Evolutionary conservation across 2,797 vertebrate genomes (phyloP).

Genomic region (Poecilia gillii): DNA sequence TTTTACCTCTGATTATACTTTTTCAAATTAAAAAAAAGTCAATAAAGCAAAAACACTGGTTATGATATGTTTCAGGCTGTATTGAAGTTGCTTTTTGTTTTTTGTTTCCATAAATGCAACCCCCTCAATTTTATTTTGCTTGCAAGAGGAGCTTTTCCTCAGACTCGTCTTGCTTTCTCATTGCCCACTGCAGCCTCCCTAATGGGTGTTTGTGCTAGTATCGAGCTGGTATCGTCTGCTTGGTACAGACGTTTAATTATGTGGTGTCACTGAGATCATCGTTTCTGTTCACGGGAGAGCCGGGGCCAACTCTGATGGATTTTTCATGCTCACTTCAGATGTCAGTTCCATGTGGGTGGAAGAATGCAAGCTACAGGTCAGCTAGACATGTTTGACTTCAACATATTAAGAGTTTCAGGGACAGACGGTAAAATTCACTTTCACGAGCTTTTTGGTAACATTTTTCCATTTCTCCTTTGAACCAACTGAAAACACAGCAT

Average conservation of each 20-base stretch:
- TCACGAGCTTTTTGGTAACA: constrained; percentile 30
- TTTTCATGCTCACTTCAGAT: constrained; percentile 18
- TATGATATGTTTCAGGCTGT: constrained; percentile 5
- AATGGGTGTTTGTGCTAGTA: constrained; percentile 59
- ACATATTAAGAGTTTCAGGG: neutral
- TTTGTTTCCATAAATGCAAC: neutral
- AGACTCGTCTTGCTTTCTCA: constrained; percentile 26
- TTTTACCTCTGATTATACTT: neutral
- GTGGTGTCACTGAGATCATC: constrained; percentile 48
- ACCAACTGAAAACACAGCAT: neutral
- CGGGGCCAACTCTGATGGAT: constrained; percentile 17
- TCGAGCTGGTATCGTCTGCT: constrained; percentile 37
- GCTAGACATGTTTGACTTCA: neutral
- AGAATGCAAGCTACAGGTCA: constrained; percentile 1
- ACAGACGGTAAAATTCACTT: neutral
- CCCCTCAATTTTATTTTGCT: constrained; percentile 31
- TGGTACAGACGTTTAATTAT: constrained; percentile 58
- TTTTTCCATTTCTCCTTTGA: constrained; percentile 16
- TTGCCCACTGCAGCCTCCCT: constrained; percentile 33
- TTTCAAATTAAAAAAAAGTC: neutral
- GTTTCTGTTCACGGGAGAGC: constrained; percentile 27
- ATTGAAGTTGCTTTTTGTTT: constrained; percentile 1
- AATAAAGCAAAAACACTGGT: neutral
- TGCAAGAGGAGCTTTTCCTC: constrained; percentile 32
- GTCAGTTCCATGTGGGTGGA: neutral